Percentiles rank a stretch among this genome's conserved stretches.
Conservation (phyloP, 2,797 vertebrate species). For the Protonibea diacanthus region DNA sequence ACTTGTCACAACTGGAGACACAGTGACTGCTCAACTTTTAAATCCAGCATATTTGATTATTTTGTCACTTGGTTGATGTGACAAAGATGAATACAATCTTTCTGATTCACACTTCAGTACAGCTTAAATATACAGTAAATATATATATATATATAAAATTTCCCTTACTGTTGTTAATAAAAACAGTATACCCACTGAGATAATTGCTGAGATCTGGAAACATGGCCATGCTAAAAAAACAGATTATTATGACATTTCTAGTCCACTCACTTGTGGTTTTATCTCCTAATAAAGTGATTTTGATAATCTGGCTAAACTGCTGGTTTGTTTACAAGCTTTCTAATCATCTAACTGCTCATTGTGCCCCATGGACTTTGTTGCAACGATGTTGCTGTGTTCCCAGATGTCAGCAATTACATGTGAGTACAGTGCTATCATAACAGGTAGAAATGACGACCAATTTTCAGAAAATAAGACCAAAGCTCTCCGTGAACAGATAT, state of each 20-base stretch:
- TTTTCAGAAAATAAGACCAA: neutral
- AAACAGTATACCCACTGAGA: neutral
- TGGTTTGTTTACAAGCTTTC: neutral
- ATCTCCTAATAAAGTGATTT: neutral
- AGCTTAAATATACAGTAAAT: neutral
- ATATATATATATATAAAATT: too few relatives aligned
- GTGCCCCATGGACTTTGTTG: neutral
- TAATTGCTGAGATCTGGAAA: conserved; percentile 6
- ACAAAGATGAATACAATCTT: neutral
- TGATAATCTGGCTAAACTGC: neutral
- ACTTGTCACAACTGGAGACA: conserved; percentile 41
- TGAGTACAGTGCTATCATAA: neutral
- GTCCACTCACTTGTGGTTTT: neutral
- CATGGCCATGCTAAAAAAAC: neutral
- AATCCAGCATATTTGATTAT: conserved; percentile 31
- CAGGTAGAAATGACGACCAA: neutral
- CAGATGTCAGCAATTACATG: neutral
- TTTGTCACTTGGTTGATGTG: conserved; percentile 4
- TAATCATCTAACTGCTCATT: neutral
- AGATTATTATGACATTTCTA: neutral
- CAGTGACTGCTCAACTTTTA: conserved; percentile 32
- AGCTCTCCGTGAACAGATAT: neutral
- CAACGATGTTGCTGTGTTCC: neutral
- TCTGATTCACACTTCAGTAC: neutral
- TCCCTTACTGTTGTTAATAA: neutral